Conservation (phyloP, 1,140 invertebrate genomes). For the Monomorium pharaonis region DNA sequence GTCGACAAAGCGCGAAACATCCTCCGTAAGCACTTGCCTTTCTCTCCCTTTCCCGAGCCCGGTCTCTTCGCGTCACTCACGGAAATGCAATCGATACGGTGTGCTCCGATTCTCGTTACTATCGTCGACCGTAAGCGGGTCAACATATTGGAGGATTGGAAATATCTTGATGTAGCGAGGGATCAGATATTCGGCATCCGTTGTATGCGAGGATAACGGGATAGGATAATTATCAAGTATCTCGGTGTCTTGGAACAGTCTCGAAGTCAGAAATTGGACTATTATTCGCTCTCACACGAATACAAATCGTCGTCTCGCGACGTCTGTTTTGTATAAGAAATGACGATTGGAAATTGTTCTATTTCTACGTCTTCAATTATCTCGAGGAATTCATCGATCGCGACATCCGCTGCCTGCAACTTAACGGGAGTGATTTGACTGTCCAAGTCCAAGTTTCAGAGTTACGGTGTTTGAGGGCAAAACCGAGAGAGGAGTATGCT, state of each 20-base stretch:
- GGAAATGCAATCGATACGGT: neutral
- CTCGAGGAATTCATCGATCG: slow-evolving; percentile 13
- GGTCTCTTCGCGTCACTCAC: neutral
- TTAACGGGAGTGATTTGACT: slow-evolving; percentile 51
- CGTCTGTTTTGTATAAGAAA: neutral
- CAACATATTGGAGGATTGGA: neutral
- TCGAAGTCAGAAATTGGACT: neutral
- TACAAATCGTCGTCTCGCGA: too few relatives aligned
- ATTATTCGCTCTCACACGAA: neutral
- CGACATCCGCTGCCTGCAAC: slow-evolving; percentile 37
- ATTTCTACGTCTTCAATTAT: neutral
- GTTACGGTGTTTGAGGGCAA: slow-evolving; percentile 34
- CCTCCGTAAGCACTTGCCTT: neutral
- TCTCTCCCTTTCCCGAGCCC: slow-evolving; percentile 6
- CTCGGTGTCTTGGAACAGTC: neutral
- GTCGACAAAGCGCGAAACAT: slow-evolving; percentile 38
- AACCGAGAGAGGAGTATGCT: slow-evolving; percentile 23
- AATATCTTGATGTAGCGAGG: neutral
- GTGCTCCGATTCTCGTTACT: neutral
- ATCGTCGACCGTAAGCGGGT: neutral
- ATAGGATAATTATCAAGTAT: neutral
- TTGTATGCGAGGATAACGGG: neutral
- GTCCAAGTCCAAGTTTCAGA: slow-evolving; percentile 55
- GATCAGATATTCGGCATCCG: neutral
- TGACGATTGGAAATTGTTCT: neutral